Evolutionary conservation across 2,113 vertebrate species (phyloP), one percentile per base, ranked within the genome.

Genomic region (Tiliqua scincoides): DNA sequence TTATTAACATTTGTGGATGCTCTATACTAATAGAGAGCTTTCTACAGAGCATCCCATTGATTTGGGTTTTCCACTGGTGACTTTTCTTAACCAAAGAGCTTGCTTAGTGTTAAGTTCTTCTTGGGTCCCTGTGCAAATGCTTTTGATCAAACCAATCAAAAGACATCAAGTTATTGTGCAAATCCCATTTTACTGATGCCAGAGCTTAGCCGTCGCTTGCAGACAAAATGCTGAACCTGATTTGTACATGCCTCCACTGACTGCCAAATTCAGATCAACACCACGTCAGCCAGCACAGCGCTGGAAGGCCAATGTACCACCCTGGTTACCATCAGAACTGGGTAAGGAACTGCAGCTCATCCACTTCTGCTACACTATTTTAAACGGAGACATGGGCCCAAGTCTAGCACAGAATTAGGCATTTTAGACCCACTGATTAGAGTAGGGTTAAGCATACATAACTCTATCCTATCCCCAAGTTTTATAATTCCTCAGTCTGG

Each of bases 131-230:
- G 8, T 21, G 15, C 37, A 67, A 65, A 15, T n/a, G 6, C 62
- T 82, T 82, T 70, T 65, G 35, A 57, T 52, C 65, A 70, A 84
- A 88, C 40, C 86, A 37, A n/a, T 84, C 40, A 0, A 76, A 59
- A 85, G 74, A 37, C 79, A 9, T 25, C 0, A 75, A 15, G 2
- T n/a, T 65, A 3, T 80, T 78, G 59, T 82, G 79, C 52, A 78
- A 72, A 62, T 89, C 82, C 79, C 3, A 80, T 89, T 87, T 84
- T 71, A 61, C 14, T 37, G 30, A 17, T 65, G 79, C 32, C n/a
- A 79, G 3, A 80, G 81, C 59, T 67, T 83, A 85, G 76, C 73
- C 40, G 81, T 68, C 48, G 84, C 15, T 52, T 21, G 54, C 21
- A 43, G 79, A 57, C 40, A 85, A 52, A 67, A 40, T 11, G 15